Evolutionary conservation across 2,797 vertebrate genomes (phyloP).

Genomic region (Poecile montanus): DNA sequence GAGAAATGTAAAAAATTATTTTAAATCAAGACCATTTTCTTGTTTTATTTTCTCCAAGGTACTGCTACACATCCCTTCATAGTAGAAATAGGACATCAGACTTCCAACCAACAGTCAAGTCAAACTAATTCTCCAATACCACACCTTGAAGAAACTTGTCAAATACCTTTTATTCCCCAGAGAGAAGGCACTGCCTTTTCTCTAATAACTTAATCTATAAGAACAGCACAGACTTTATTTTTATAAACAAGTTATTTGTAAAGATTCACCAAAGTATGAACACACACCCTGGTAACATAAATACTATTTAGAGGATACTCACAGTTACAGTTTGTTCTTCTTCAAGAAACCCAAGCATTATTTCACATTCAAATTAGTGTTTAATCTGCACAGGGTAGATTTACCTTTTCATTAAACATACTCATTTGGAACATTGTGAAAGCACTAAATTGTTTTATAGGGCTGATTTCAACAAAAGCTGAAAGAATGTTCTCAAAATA

Average conservation of each 20-base stretch:
- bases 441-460: constrained; percentile 60
- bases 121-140: constrained; percentile 1
- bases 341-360: constrained; percentile 4
- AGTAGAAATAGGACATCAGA: background rate
- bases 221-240: background rate
- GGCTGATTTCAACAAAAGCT: constrained; percentile 55
- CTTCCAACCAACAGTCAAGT: constrained; percentile 1
- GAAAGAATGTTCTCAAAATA: constrained; percentile 55
- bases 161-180: constrained; percentile 22
- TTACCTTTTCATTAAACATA: background rate
- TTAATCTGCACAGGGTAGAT: background rate
- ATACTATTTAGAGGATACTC: constrained; percentile 33
- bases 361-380: constrained; percentile 55
- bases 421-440: background rate
- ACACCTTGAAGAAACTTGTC: constrained; percentile 37
- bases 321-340: constrained; percentile 34
- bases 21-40: constrained; percentile 58
- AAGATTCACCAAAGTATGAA: background rate
- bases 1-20: constrained; percentile 71
- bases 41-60: constrained; percentile 65
- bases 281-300: constrained; percentile 27
- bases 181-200: constrained; percentile 60
- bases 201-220: constrained; percentile 39
- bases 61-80: constrained; percentile 32
- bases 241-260: background rate